Base-by-base conservation (phyloP, 1,140 invertebrate species). In the Eupeodes corollae region DNA sequence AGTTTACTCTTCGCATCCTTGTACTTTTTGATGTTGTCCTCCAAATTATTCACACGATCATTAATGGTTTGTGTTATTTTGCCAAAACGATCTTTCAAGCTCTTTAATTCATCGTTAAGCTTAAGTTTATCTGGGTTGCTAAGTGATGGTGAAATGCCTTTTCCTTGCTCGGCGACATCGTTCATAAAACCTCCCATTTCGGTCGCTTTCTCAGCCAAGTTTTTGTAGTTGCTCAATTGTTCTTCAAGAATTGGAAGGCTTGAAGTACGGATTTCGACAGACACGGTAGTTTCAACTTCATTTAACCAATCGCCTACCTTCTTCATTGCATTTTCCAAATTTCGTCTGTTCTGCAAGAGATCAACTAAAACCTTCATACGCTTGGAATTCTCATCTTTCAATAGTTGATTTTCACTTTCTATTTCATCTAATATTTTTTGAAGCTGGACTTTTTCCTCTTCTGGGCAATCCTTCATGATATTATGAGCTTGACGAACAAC, bases 241-340 rank as follows among this genome's bases (percentile, higher is more conserved):
- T 92, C 88, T 66, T 89, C 83, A 26, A 93, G 67, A 1, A 90
- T 75, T 52, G 87, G 84, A 11, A 90, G 70, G 57, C 77, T 88
- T 2, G 84, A 79, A 16, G 83, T 79, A 42, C 84, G 74, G 3
- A 91, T 66, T 56, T 91, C 88, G 31, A 83, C 78, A 12, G 84
- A 83, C 1, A 86, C 80, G 12, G 86, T 81, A 8, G 88, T 84
- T 71, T 92, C 88, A 40, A 86, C 86, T 73, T 92, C 83, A 44
- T 87, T 85, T 15, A 91, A 71, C 88, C 88, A 92, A 52, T 86
- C 79, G 52, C 85, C 77, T 60, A 84, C 86, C 53, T 83, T 82
- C 47, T 87, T 82, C 38, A 88, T 73, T 49, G 87, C 82, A 44
- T 75, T 79, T 68, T 93, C 88, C 57, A 93, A 88, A 14, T 81